phyloP scores from a whole-genome alignment of 92 coral and sea anemone species.

The Epizoanthus stellaris region DNA sequence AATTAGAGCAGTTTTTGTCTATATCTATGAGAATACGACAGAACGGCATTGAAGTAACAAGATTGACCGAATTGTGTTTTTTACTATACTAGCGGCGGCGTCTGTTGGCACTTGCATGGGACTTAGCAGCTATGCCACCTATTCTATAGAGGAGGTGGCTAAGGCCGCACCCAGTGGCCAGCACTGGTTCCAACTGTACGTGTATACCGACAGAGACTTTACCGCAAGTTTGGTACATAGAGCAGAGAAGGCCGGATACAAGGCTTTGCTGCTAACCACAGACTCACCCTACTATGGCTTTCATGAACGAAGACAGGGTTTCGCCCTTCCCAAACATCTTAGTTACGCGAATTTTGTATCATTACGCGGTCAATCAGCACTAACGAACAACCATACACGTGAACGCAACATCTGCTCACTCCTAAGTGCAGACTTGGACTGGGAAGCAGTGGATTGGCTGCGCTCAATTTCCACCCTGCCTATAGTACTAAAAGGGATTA shows the following conservation, averaged over 20 bases:
- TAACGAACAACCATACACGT: background rate
- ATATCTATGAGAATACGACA: too few species aligned
- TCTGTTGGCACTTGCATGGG: conserved; percentile 61
- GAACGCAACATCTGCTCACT: background rate
- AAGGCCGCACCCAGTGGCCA: conserved; percentile 42
- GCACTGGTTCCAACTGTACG: conserved; percentile 55
- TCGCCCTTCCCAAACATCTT: conserved; percentile 49
- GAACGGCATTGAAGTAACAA: background rate
- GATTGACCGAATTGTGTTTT: background rate
- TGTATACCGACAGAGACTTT: conserved; percentile 19
- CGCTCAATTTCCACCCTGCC: conserved; percentile 51
- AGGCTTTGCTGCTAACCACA: conserved; percentile 63
- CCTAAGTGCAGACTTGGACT: conserved; percentile 20
- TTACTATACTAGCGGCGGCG: conserved; percentile 44
- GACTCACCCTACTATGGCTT: conserved; percentile 55
- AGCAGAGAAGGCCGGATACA: conserved; percentile 71
- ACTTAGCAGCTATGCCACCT: conserved; percentile 50
- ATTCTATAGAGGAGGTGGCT: conserved; percentile 62
- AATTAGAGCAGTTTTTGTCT: too few species aligned
- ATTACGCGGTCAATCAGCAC: background rate
- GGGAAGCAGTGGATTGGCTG: conserved; percentile 51
- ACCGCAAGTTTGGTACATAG: conserved; percentile 40
- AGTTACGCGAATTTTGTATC: conserved; percentile 30
- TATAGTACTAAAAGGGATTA: conserved; percentile 45
- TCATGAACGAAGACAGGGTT: conserved; percentile 15